Evolutionary conservation across 2,888 invertebrate species (phyloP), one percentile per base, ranked within the genome.

Genomic region (Thecocarcelia acutangulata): DNA sequence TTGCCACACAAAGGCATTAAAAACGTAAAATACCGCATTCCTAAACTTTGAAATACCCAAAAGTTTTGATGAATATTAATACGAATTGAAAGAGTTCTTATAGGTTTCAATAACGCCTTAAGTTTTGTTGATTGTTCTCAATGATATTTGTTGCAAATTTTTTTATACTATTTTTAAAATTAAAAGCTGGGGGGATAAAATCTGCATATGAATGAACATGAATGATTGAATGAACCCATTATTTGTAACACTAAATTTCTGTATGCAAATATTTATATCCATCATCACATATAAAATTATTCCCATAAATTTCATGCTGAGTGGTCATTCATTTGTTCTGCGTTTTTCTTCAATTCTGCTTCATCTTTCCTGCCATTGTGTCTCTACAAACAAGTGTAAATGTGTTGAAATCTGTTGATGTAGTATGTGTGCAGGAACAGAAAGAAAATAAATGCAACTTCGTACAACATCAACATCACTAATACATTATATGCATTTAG

Each of bases 261-360:
- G 37, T 21, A 66, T 66, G 69, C 54, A 72, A 61, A 76, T 66
- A 76, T 73, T 76, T 81, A 61, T 76, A 48, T 54, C 66, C 48
- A 72, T 81, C 76, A 81, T 68, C 72, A 68, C 48, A 66, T 70
- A 54, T 61, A 37, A 61, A 21, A 42, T 50, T 59, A 6, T 68
- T 52, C 12, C 11, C 59, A 69, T 63, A 52, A 69, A 46, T 69
- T 69, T 76, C 76, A 42, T 80, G 63, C 28, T 64, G 69, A 75
- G 64, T 80, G 80, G 80, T 70, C 80, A 74, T 74, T 54, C 61
- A 63, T 76, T 50, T 80, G 46, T 72, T 75, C 44, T 72, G 58
- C 40, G 40, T 59, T 33, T 56, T 56, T 54, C 56, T 13, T 17
- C 33, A 33, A 6, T 58, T 40, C 24, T 6, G 48, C 40, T 56